Conservation (phyloP, 2,888 invertebrate species). For the Acrocyrtus sp. region DNA sequence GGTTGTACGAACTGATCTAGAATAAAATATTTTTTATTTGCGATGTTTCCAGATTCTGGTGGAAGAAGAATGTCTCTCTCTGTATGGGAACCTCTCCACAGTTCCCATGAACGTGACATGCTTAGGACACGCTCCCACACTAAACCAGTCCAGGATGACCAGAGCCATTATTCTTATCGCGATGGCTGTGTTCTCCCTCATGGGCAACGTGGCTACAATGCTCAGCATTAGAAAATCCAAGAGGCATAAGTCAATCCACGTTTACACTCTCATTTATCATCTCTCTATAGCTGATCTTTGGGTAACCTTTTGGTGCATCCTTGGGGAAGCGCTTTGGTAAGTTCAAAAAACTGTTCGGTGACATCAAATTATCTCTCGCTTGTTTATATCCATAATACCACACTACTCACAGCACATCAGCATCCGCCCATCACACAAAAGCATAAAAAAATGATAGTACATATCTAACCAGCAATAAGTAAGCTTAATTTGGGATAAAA, state of each 20-base stretch:
- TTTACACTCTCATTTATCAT: conserved; percentile 80
- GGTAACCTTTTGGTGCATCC: conserved; percentile 83
- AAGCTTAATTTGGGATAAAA: no score
- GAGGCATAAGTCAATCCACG: conserved; percentile 69
- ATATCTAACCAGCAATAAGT: no score
- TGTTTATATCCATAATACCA: no score
- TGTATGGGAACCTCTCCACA: conserved; percentile 36
- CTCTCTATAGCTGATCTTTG: conserved; percentile 84
- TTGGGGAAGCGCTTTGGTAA: conserved; percentile 82
- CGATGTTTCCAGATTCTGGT: conserved; percentile 28
- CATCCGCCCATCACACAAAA: no score
- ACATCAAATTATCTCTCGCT: no score
- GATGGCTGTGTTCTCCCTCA: conserved; percentile 78
- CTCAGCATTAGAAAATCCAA: conserved; percentile 73
- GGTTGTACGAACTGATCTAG: not conserved
- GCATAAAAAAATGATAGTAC: no score
- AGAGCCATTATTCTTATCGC: conserved; percentile 76
- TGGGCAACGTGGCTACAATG: conserved; percentile 81
- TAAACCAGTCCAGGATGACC: conserved; percentile 74
- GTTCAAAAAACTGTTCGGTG: no score
- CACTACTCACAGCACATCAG: no score
- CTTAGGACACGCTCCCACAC: conserved; percentile 75
- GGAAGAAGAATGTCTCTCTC: conserved; percentile 40
- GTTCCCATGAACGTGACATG: conserved; percentile 64
- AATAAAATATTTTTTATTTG: not conserved